Evolutionary conservation across 1,140 invertebrate genomes (phyloP).

Genomic region (Atta cephalotes): DNA sequence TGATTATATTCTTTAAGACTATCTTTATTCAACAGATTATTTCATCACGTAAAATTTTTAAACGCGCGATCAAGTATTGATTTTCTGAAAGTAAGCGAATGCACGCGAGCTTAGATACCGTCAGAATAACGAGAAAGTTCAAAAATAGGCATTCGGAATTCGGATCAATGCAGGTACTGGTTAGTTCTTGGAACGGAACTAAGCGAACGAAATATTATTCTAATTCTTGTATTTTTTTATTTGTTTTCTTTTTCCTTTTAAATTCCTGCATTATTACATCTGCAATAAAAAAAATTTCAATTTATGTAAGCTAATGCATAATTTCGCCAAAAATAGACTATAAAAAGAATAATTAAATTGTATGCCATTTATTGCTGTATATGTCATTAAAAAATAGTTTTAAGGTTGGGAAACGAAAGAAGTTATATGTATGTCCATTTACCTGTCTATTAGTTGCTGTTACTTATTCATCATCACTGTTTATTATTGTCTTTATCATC

Average conservation of each 20-base stretch:
- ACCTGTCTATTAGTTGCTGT: no score
- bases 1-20: not conserved
- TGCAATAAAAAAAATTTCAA: not conserved
- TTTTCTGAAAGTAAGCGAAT: conserved; percentile 41
- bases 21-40: not conserved
- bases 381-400: no score
- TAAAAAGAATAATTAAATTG: no score
- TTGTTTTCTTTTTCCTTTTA: not conserved
- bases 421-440: no score
- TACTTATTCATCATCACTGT: no score
- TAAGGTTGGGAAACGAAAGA: no score
- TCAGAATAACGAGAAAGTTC: conserved; percentile 69
- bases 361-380: no score
- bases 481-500: no score
- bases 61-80: conserved; percentile 71
- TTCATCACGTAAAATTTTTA: conserved; percentile 44
- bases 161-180: conserved; percentile 64
- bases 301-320: not conserved
- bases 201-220: conserved; percentile 50
- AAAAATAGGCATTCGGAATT: conserved; percentile 70
- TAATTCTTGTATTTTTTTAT: not conserved
- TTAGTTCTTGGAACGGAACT: conserved; percentile 62
- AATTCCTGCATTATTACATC: no score
- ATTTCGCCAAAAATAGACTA: not conserved
- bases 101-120: conserved; percentile 69